These are phyloP conservation scores for Sinotaia quadrata DNA, from an alignment of 2,888 invertebrate species.

Conservation along the genomic window DNA sequence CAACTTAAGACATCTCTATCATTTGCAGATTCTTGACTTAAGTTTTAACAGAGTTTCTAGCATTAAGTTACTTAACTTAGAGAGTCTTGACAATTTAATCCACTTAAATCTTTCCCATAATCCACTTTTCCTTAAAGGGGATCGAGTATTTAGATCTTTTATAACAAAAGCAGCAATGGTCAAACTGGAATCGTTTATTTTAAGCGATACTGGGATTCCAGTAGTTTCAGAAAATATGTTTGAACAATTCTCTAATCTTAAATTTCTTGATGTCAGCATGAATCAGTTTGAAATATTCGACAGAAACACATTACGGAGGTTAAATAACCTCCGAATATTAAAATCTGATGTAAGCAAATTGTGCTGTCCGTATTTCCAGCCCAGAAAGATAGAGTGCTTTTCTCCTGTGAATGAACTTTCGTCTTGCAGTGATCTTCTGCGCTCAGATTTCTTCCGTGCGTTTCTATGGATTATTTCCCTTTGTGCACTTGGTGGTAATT, in stretches of 20 bases:
- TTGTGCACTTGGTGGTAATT: slow-evolving; percentile 16
- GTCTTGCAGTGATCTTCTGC: slow-evolving; percentile 23
- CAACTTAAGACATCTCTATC: neutral
- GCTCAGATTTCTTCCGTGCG: slow-evolving; percentile 13
- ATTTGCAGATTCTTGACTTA: slow-evolving; percentile 22
- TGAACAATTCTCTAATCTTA: neutral
- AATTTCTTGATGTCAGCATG: neutral
- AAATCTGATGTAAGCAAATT: slow-evolving; percentile 21
- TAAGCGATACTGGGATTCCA: neutral
- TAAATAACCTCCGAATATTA: neutral
- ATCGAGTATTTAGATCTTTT: neutral
- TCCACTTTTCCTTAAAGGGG: neutral
- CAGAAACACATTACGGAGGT: neutral
- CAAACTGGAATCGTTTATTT: neutral
- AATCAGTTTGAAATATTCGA: slow-evolving; percentile 3
- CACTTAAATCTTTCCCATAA: slow-evolving; percentile 20
- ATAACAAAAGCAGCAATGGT: neutral
- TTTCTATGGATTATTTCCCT: slow-evolving; percentile 23
- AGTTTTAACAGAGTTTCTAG: slow-evolving; percentile 21
- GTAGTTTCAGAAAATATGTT: neutral
- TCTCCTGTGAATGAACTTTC: slow-evolving; percentile 29
- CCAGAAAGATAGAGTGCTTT: neutral
- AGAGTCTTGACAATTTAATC: slow-evolving; percentile 12
- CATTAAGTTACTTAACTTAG: neutral
- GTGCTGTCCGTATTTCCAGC: slow-evolving; percentile 23